phyloP scores from a whole-genome alignment of 2,888 invertebrate genomes.

The Argynnis bischoffii region DNA sequence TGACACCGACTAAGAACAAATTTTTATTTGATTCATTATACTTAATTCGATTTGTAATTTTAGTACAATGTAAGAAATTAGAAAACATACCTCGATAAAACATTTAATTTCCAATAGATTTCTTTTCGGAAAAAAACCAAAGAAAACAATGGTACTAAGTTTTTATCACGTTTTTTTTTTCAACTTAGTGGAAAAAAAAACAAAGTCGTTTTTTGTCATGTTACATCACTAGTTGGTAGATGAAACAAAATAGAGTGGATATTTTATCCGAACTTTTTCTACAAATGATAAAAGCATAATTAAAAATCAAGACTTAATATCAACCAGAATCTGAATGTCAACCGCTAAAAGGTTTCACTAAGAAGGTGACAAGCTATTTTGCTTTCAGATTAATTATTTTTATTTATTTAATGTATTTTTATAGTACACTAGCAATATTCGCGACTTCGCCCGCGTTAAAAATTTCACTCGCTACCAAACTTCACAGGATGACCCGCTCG shows the following conservation, averaged over 20 bases:
- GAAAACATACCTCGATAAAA: too few species aligned
- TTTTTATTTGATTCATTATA: too few species aligned
- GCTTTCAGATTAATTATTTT: not conserved
- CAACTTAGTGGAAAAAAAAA: not conserved
- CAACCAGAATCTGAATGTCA: slow-evolving; percentile 35
- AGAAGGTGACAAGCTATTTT: slow-evolving; percentile 4
- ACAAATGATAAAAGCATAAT: slow-evolving; percentile 25
- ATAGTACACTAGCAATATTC: not conserved
- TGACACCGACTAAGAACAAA: too few species aligned
- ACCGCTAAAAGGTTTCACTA: slow-evolving; percentile 27
- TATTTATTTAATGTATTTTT: not conserved
- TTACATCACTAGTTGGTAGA: not conserved
- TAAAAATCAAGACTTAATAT: slow-evolving; percentile 25
- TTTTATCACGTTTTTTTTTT: too few species aligned
- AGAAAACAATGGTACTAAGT: too few species aligned
- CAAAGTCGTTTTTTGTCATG: not conserved
- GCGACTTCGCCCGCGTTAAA: too few species aligned
- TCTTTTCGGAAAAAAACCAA: too few species aligned
- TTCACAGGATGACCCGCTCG: too few species aligned
- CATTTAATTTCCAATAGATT: too few species aligned
- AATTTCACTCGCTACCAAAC: too few species aligned
- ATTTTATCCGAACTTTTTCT: slow-evolving; percentile 16
- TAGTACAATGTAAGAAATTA: too few species aligned
- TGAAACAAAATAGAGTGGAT: slow-evolving; percentile 1
- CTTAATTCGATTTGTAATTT: too few species aligned